These are phyloP conservation scores for Siphonodentalium dalli DNA, from an alignment of 2,888 invertebrate species.

Conservation along the genomic window DNA sequence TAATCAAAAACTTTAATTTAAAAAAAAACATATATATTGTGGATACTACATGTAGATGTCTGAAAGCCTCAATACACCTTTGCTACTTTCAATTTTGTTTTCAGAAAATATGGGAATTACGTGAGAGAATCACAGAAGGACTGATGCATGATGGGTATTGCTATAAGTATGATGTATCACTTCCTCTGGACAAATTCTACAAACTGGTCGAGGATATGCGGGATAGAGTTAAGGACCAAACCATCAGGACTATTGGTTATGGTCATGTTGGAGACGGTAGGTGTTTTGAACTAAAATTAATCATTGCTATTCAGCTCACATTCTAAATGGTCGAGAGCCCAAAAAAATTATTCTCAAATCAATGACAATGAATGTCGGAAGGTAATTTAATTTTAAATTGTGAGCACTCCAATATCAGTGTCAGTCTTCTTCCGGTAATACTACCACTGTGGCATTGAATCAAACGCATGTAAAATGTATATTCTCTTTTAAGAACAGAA, in stretches of 20 bases:
- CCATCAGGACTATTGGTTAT: constrained; percentile 74
- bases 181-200: constrained; percentile 86
- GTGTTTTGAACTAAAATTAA: constrained; percentile 19
- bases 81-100: not conserved
- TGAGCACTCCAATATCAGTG: no score
- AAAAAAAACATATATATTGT: no score
- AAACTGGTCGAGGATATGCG: constrained; percentile 77
- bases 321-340: no score
- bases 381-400: no score
- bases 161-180: constrained; percentile 94
- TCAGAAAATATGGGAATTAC: constrained; percentile 77
- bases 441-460: no score
- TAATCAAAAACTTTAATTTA: no score
- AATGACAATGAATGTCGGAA: no score
- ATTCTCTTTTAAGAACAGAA: no score
- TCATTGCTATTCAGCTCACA: no score
- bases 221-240: constrained; percentile 72
- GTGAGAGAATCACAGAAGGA: constrained; percentile 84
- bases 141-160: constrained; percentile 83
- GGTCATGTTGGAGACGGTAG: constrained; percentile 92
- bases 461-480: no score
- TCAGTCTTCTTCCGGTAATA: no score
- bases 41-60: not conserved
- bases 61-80: not conserved
- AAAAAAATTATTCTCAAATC: no score